Percentiles rank a stretch among this genome's conserved stretches.
These are phyloP conservation scores for Laterallus jamaicensis DNA, from an alignment of 2,113 vertebrate genomes.

Conservation along the genomic window DNA sequence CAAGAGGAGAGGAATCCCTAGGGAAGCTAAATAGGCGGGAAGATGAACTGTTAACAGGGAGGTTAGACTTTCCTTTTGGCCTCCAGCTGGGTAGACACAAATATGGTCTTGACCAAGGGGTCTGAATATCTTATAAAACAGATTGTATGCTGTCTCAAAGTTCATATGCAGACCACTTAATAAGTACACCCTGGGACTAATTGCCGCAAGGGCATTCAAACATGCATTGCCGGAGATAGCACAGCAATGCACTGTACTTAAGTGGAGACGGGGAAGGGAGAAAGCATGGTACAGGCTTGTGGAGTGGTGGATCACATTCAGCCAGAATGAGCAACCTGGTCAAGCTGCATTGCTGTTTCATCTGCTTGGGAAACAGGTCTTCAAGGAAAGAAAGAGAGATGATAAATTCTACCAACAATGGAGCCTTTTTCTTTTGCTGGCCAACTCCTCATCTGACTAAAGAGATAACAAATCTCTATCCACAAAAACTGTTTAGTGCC, in stretches of 20 bases:
- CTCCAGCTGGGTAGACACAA: not conserved
- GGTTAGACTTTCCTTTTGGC: not conserved
- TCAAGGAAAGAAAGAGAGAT: not conserved
- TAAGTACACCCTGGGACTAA: not conserved
- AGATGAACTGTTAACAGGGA: not conserved
- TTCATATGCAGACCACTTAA: not conserved
- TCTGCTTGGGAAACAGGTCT: not conserved
- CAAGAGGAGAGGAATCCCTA: not conserved
- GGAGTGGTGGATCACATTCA: not conserved
- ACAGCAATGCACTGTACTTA: not conserved
- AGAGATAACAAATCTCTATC: not conserved
- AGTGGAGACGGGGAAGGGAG: not conserved
- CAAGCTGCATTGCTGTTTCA: not conserved
- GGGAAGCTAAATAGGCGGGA: not conserved
- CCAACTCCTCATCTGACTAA: not conserved
- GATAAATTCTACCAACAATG: not conserved
- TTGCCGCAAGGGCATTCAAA: not conserved
- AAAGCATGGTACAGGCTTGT: not conserved
- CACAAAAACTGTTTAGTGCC: not conserved
- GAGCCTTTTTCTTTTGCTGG: not conserved
- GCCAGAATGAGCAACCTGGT: not conserved
- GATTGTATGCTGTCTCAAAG: too few species aligned
- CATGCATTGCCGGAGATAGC: not conserved
- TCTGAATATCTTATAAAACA: not conserved
- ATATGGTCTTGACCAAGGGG: not conserved